Base-by-base conservation (phyloP, 1,140 invertebrate genomes). In the Halesus radiatus region DNA sequence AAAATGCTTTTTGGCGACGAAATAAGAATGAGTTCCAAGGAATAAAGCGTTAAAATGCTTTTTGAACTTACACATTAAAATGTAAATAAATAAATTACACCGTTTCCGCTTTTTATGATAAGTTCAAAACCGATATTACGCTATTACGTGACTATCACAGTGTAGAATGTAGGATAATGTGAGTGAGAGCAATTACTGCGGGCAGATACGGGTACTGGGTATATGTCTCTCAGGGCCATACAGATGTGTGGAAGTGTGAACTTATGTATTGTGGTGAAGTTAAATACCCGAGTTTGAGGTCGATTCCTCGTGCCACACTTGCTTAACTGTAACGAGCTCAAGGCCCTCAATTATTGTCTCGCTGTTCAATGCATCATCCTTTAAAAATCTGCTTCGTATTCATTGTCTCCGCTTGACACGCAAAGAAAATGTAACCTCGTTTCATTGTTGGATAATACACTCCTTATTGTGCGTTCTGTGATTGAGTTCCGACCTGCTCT, bases 351-450 rank as follows among this genome's bases (percentile, higher is more conserved):
- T 64, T 64, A 29, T 64, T 64, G 60, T 64, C 22, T 64, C 60
- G 23, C 58, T 64, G 60, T 23, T 23, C 60, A 26, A 64, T 64
- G 60, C 60, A 64, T 64, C 60, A 64, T 64, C 60, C 60, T 64
- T 56, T 56, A 56, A 56, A 56, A 20, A 22, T 22, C 54, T 22
- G n/a, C 54, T 20, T 2, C 22, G 54, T 22, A 56, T 18, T 54
- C 13, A 54, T 54, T 54, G 18, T 54, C 53, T 54, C 53, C 3
- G 16, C 4, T 16, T n/a, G 16, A 54, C 16, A 54, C 16, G 53
- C 53, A 20, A 54, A 54, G 53, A 54, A 54, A 54, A 54, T 54
- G 53, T 54, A 20, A 54, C 53, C 53, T 54, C n/a, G 53, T 20
- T 22, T 22, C 54, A 56, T 56, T 56, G 54, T 56, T 56, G 54